Evolutionary conservation across 1,140 invertebrate genomes (phyloP).

Genomic region (Anadara kagoshimensis): DNA sequence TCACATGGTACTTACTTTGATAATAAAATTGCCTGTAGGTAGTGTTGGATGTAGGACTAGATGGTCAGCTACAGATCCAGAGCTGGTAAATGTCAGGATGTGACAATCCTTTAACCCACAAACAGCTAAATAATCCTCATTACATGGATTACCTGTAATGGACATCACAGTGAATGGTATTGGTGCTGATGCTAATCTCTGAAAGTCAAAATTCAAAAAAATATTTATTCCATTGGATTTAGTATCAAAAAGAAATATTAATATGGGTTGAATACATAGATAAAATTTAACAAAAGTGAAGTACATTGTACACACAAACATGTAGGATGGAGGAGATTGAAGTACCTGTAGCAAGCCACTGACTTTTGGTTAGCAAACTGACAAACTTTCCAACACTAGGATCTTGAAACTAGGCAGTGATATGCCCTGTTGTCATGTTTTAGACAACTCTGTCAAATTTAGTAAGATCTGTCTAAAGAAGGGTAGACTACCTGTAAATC

Average conservation of each 20-base stretch:
- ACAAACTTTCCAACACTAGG: too few species aligned
- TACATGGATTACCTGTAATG: constrained; percentile 92
- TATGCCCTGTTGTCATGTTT: too few species aligned
- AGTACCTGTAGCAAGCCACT: too few species aligned
- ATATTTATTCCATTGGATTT: not conserved
- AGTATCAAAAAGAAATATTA: not conserved
- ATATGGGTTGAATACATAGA: not conserved
- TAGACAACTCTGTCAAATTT: too few species aligned
- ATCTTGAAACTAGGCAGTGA: too few species aligned
- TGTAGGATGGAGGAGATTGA: too few species aligned
- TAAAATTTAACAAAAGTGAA: not conserved
- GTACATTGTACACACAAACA: too few species aligned
- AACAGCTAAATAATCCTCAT: constrained; percentile 95
- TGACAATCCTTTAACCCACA: constrained; percentile 98
- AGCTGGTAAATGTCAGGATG: constrained; percentile 90
- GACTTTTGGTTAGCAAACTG: too few species aligned
- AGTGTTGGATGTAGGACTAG: constrained; percentile 92
- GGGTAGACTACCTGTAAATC: too few species aligned
- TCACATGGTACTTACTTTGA: constrained; percentile 84
- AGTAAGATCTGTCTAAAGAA: too few species aligned
- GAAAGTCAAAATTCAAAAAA: constrained; percentile 38
- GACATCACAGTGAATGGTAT: constrained; percentile 96
- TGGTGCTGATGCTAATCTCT: constrained; percentile 89
- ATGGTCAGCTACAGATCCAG: constrained; percentile 91
- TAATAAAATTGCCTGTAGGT: constrained; percentile 96